Conservation (phyloP, 2,888 invertebrate species). For the Ariolimax columbianus region DNA sequence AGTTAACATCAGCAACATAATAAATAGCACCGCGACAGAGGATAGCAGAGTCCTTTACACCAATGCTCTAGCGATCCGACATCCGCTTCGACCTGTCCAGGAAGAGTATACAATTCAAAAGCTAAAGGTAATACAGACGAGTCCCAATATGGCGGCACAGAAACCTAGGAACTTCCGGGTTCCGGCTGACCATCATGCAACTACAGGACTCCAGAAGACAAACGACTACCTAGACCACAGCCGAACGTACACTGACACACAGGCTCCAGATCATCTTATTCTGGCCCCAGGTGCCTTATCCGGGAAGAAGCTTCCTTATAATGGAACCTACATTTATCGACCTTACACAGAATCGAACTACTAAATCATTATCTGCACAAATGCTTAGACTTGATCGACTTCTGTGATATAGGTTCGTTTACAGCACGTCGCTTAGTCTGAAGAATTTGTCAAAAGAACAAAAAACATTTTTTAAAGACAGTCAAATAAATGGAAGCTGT, state of each 20-base stretch:
- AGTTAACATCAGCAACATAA: neutral
- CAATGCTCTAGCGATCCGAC: neutral
- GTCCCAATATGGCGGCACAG: neutral
- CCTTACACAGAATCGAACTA: conserved; percentile 49
- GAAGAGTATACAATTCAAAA: conserved; percentile 10
- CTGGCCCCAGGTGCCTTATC: conserved; percentile 1
- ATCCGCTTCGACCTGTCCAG: neutral
- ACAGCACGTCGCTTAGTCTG: too few relatives aligned
- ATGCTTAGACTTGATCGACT: too few relatives aligned
- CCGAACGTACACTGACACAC: neutral
- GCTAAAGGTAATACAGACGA: neutral
- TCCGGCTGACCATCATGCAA: conserved; percentile 3
- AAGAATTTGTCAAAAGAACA: too few relatives aligned
- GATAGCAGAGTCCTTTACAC: neutral
- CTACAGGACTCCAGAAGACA: neutral
- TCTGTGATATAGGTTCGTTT: too few relatives aligned
- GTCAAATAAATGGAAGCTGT: too few relatives aligned
- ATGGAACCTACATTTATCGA: conserved; percentile 50
- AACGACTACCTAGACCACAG: conserved; percentile 21
- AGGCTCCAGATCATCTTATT: neutral
- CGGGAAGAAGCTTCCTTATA: conserved; percentile 33
- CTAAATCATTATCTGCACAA: too few relatives aligned
- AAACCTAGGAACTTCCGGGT: neutral
- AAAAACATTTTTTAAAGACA: too few relatives aligned
- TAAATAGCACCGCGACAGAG: neutral